Evolutionary conservation across 2,113 vertebrate species (phyloP).

Genomic region (Serinus canaria): DNA sequence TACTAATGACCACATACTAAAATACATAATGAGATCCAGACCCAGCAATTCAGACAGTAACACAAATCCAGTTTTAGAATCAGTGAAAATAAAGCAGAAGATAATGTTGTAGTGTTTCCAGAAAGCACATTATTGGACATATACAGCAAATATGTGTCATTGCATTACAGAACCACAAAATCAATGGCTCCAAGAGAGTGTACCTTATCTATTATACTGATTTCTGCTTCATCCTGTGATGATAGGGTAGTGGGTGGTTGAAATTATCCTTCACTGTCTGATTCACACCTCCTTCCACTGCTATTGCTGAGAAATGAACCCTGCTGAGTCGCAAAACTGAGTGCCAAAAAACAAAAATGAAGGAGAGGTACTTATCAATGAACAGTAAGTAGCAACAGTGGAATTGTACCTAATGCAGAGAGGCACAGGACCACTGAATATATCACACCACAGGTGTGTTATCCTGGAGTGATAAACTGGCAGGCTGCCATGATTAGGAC

Average conservation of each 20-base stretch:
- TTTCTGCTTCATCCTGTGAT: background rate
- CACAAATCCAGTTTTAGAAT: background rate
- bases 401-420: background rate
- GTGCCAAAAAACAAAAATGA: background rate
- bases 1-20: background rate
- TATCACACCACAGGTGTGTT: background rate
- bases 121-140: background rate
- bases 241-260: background rate
- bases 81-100: background rate
- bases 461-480: background rate
- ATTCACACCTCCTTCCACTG: background rate
- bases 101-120: background rate
- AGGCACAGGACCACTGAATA: background rate
- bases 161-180: background rate
- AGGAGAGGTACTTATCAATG: background rate
- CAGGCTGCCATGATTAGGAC: background rate
- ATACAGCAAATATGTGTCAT: background rate
- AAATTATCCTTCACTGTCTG: rapidly evolving
- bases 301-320: background rate
- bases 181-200: background rate
- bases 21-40: background rate
- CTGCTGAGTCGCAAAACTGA: background rate
- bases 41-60: background rate
- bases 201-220: background rate
- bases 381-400: background rate